Conservation (phyloP, 2,888 invertebrate genomes). For the Atrina japonica region DNA sequence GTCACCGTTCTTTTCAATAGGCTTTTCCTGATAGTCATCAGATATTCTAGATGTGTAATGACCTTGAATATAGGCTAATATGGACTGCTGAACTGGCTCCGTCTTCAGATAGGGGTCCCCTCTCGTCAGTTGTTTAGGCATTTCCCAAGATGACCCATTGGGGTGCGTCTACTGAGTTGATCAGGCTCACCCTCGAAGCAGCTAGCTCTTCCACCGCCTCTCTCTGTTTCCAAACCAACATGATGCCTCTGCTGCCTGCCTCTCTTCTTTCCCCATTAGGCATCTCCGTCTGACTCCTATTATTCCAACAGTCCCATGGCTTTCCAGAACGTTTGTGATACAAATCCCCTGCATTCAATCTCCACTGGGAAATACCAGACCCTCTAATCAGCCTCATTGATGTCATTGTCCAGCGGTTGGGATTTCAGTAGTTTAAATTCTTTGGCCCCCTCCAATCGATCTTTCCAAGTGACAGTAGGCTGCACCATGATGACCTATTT, state of each 20-base stretch:
- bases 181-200: not conserved
- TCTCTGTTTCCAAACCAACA: no score
- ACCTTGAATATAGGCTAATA: no score
- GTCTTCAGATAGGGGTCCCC: not conserved
- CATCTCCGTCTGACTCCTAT: not conserved
- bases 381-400: no score
- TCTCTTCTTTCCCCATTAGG: no score
- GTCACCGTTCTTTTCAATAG: no score
- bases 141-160: not conserved
- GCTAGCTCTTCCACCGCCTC: not conserved
- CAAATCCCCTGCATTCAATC: not conserved
- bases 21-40: no score
- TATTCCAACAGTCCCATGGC: not conserved
- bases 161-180: conserved; percentile 16
- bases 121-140: not conserved
- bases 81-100: not conserved
- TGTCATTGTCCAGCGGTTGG: not conserved
- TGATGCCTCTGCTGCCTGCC: no score
- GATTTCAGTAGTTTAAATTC: not conserved
- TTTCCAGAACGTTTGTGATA: no score
- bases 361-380: not conserved
- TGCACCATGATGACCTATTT: no score
- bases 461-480: no score
- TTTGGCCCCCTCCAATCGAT: not conserved
- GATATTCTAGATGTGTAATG: no score